Evolutionary conservation across 1,140 invertebrate species (phyloP).

Genomic region (Vollenhovia emeryi): DNA sequence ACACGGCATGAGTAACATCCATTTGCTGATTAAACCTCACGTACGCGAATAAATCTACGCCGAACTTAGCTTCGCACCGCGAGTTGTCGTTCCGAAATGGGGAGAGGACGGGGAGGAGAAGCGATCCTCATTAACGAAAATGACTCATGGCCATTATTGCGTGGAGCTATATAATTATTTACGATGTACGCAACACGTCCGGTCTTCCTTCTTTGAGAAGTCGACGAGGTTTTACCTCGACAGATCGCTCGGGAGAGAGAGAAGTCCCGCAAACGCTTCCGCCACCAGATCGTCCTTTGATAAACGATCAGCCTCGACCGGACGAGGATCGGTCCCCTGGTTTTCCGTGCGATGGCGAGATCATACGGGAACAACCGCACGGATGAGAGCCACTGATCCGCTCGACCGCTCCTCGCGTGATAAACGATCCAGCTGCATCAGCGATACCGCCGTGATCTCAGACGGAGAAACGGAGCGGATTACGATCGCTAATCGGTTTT

Average conservation of each 20-base stretch:
- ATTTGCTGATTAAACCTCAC: constrained; percentile 58
- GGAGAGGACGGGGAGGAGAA: neutral
- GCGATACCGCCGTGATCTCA: constrained; percentile 63
- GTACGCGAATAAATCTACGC: constrained; percentile 57
- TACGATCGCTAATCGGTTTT: constrained; percentile 70
- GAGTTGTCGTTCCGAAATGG: neutral
- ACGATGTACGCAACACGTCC: constrained; percentile 27
- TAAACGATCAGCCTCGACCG: constrained; percentile 64
- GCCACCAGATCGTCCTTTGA: constrained; percentile 59
- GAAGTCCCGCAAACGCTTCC: constrained; percentile 66
- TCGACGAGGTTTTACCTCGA: constrained; percentile 47
- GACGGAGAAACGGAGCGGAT: constrained; percentile 68
- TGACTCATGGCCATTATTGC: constrained; percentile 44
- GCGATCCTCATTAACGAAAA: constrained; percentile 55
- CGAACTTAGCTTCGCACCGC: constrained; percentile 37
- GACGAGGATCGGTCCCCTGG: constrained; percentile 5
- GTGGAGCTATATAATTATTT: constrained; percentile 35
- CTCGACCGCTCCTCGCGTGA: constrained; percentile 64
- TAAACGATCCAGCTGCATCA: constrained; percentile 69
- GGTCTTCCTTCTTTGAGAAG: neutral
- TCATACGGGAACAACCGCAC: constrained; percentile 6
- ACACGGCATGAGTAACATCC: constrained; percentile 50
- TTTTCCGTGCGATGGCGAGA: constrained; percentile 23
- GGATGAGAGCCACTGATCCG: constrained; percentile 65
- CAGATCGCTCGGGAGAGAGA: constrained; percentile 49